These are phyloP conservation scores for Dendronephthya gigantea DNA, from an alignment of 64 coral and sea anemone species.

Conservation along the genomic window DNA sequence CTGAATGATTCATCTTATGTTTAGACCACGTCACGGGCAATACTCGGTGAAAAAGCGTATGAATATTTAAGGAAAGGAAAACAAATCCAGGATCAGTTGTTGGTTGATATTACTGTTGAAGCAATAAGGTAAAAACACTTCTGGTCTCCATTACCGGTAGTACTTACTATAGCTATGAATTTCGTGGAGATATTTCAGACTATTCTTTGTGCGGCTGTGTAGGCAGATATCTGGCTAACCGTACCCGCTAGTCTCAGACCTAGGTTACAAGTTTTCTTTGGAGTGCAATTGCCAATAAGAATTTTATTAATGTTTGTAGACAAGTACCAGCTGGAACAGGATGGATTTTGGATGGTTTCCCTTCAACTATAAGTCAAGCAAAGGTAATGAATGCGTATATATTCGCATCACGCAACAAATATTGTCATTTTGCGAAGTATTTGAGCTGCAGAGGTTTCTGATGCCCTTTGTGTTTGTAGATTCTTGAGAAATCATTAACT, in stretches of 20 bases:
- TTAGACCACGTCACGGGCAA: constrained; percentile 55
- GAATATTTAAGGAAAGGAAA: constrained; percentile 82
- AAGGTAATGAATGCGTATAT: constrained; percentile 41
- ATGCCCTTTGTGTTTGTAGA: constrained; percentile 12
- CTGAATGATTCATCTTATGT: not conserved
- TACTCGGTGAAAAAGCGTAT: constrained; percentile 76
- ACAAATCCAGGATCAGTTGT: constrained; percentile 76
- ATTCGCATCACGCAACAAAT: not conserved
- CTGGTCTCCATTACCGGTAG: not conserved
- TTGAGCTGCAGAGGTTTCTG: not conserved
- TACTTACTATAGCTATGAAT: no score
- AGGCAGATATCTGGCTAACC: no score
- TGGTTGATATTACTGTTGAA: constrained; percentile 87
- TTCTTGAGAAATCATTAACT: constrained; percentile 81
- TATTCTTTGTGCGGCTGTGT: no score
- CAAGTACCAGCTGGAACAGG: constrained; percentile 80
- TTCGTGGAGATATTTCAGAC: no score
- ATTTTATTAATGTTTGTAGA: constrained; percentile 29
- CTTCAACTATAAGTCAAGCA: constrained; percentile 74
- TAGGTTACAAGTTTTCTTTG: no score
- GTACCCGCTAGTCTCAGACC: no score
- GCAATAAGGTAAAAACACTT: constrained; percentile 53
- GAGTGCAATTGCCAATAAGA: no score
- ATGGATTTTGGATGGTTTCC: constrained; percentile 96
- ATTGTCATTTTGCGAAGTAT: not conserved